These are phyloP conservation scores for Cylindroiulus punctatus DNA, from an alignment of 2,888 invertebrate species.

Conservation along the genomic window DNA sequence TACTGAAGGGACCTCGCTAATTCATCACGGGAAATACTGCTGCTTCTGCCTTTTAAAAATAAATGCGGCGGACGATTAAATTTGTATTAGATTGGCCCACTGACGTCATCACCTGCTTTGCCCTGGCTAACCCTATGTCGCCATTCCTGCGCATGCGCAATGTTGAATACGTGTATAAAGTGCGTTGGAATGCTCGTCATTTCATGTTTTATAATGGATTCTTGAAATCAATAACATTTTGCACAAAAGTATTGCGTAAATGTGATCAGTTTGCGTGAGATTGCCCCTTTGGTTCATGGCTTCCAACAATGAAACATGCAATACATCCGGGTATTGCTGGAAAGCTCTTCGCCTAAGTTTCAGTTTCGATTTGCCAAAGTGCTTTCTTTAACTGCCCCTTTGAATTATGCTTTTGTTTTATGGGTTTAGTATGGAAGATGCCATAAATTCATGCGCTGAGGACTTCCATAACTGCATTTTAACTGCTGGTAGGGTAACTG, in stretches of 20 bases:
- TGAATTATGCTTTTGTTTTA: not conserved
- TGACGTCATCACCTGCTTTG: not conserved
- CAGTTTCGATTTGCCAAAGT: constrained; percentile 38
- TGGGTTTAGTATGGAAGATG: constrained; percentile 21
- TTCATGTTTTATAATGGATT: not conserved
- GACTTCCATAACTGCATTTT: not conserved
- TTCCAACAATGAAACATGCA: not conserved
- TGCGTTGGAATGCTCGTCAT: too few species aligned
- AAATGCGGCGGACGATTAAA: not conserved
- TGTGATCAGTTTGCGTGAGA: not conserved
- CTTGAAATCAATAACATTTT: not conserved
- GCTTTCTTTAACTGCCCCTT: constrained; percentile 1
- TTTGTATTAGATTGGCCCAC: not conserved
- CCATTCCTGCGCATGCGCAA: not conserved
- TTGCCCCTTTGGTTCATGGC: constrained; percentile 1
- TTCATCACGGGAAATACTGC: constrained; percentile 28
- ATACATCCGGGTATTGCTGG: constrained; percentile 26
- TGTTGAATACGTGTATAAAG: not conserved
- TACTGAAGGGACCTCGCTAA: constrained; percentile 34
- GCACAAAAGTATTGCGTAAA: not conserved
- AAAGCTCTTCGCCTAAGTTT: not conserved
- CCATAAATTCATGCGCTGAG: not conserved
- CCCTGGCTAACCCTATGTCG: not conserved
- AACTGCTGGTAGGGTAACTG: constrained; percentile 2
- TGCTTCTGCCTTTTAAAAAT: constrained; percentile 30